Base-by-base conservation (phyloP, 2,888 invertebrate species). In the Melikaiella ostensackeni region DNA sequence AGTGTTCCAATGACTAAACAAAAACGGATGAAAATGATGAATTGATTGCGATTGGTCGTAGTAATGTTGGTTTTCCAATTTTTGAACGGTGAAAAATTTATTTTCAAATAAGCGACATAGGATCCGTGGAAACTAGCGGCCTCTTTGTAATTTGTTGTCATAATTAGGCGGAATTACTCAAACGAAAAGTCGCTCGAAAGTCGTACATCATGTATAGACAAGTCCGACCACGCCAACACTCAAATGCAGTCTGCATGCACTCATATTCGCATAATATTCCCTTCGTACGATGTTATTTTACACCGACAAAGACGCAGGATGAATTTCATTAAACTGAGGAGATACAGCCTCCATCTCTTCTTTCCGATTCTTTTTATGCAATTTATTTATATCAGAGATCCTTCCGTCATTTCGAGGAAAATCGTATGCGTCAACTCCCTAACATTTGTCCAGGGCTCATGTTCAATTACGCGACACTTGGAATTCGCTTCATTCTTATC, bases 141-240 rank as follows among this genome's bases (percentile, higher is more conserved):
- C 82, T 85, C 84, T 87, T 85, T 87, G 84, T 86, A 84, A 84
- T 85, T 82, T 82, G 75, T 82, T 30, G 77, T 84, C 82, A 73
- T 84, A 89, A 89, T 88, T 82, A 89, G 86, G 88, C 89, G 89
- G 89, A 89, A 89, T 89, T 89, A 82, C 83, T 87, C 88, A 88
- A 88, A 88, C 85, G 87, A 75, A 61, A 55, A 46, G 62, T 74
- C 74, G 77, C 75, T 78, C 77, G 81, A 84, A 83, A 84, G 85
- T 86, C 86, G 81, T 89, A 87, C 85, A 88, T 89, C 89, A 88
- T 86, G 80, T 89, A 89, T 89, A 86, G 89, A 89, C 89, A 88
- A 84, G 84, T 77, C 77, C 80, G 79, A 82, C 82, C 79, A 82
- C 84, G 80, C 84, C 30, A 46, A 50, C 70, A 70, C 70, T 46